These are phyloP conservation scores for Spatulosminthurus flaviceps DNA, from an alignment of 2,888 invertebrate species.

Conservation along the genomic window DNA sequence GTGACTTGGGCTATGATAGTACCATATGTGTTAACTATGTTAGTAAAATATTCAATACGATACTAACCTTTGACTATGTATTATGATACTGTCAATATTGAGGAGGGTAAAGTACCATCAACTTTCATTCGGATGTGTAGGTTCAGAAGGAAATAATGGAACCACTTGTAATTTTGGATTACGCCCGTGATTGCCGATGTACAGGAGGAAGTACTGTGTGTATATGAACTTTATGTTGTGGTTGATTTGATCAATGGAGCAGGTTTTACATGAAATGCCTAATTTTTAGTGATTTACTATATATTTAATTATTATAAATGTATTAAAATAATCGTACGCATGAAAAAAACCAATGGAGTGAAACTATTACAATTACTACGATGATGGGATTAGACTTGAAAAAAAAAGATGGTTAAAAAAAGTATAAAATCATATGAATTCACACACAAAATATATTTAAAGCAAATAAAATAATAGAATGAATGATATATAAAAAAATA, in stretches of 20 bases:
- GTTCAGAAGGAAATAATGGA: no score
- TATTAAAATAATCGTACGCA: no score
- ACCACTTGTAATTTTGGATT: no score
- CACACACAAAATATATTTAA: neutral
- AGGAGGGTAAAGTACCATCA: no score
- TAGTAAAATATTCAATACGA: no score
- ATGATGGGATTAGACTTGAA: neutral
- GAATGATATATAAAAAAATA: neutral
- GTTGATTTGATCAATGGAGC: neutral
- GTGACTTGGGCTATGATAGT: no score
- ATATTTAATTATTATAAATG: no score
- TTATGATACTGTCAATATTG: no score
- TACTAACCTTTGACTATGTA: no score
- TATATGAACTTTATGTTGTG: neutral
- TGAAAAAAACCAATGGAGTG: neutral
- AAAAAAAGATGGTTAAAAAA: neutral
- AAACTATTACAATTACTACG: neutral
- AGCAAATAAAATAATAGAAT: slow-evolving; percentile 1
- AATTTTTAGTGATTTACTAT: neutral
- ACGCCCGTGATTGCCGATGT: no score
- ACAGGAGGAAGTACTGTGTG: slow-evolving; percentile 3
- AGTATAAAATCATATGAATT: neutral
- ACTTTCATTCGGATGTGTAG: no score
- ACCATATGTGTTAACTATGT: no score
- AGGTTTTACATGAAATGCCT: slow-evolving; percentile 3